Conservation (phyloP, 2,888 invertebrate genomes). For the Drosophila neotestacea region DNA sequence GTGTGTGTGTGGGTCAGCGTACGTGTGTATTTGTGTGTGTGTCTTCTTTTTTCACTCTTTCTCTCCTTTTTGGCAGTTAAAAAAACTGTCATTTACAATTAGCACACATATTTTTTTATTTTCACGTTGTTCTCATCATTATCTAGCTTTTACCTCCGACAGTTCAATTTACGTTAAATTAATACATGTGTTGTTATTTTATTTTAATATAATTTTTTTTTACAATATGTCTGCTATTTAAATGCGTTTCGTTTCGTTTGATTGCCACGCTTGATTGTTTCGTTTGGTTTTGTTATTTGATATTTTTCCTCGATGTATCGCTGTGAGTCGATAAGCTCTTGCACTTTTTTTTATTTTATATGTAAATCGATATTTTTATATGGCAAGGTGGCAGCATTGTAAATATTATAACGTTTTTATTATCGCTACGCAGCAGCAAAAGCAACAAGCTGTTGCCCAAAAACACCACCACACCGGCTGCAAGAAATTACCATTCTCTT, state of each 20-base stretch:
- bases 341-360: not conserved
- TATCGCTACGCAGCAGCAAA: conserved; percentile 15
- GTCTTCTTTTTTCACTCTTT: conserved; percentile 23
- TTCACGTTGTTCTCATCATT: conserved; percentile 31
- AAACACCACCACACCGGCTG: not conserved
- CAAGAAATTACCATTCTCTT: not conserved
- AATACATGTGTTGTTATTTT: conserved; percentile 10
- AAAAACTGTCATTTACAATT: conserved; percentile 53
- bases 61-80: conserved; percentile 49
- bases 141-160: conserved; percentile 7
- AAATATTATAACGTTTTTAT: not conserved
- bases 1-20: not conserved
- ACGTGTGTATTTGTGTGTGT: conserved; percentile 13
- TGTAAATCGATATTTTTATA: conserved; percentile 38
- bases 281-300: conserved; percentile 45
- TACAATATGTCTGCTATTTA: conserved; percentile 45
- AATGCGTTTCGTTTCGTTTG: conserved; percentile 69
- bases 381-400: conserved; percentile 7
- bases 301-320: conserved; percentile 15
- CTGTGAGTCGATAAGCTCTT: too few relatives aligned
- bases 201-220: conserved; percentile 12
- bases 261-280: conserved; percentile 30
- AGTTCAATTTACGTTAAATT: not conserved
- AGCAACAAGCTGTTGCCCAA: conserved; percentile 37
- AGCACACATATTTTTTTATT: conserved; percentile 13